Base-by-base conservation (phyloP, 2,888 invertebrate species). In the Sminthurides aquaticus region DNA sequence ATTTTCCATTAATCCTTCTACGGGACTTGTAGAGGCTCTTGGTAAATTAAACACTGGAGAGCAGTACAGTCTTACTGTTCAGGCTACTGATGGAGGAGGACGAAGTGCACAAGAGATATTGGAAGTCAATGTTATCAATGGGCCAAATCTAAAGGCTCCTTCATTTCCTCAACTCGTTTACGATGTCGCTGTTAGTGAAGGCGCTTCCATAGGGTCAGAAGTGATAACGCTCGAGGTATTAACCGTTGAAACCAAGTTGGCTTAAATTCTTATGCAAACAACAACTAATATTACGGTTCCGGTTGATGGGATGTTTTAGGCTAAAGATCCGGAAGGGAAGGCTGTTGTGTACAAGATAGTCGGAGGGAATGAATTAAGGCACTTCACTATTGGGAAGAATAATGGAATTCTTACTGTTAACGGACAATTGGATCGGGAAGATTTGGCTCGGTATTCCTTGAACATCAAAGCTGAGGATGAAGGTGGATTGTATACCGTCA, bases 341-440 rank as follows among this genome's bases (percentile, higher is more conserved):
- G 87, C 86, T 0, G 89, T 93, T 1, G 85, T 86, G 0, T 93
- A 92, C 77, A 88, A 89, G 1, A 91, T 93, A 61, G 82, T 87
- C n/a, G 90, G 90, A 0, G 93, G 92, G 28, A 92, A 93, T 76
- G 91, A 91, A 77, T 81, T 91, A n/a, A 82, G 89, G 5, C 92
- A 92, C 77, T 95, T 95, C 78, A 84, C 86, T 0, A 87, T 95
- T 64, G 91, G 91, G 27, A 84, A 89, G 66, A 88, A 85, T 75
- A 89, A 86, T n/a, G 95, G 95, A n/a, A 85, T 90, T 62, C 87
- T 95, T 62, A 89, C 88, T 67, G 90, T 93, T 59, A 90, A 91
- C 74, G 82, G 90, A 67, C 87, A 87, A 77, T 79, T 94, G 64
- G 93, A 94, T 78, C 82, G 93, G 72, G 93, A 94, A 81, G 90